Evolutionary conservation across 2,113 vertebrate genomes (phyloP), one percentile per base, ranked within the genome.

Genomic region (Bucco capensis): DNA sequence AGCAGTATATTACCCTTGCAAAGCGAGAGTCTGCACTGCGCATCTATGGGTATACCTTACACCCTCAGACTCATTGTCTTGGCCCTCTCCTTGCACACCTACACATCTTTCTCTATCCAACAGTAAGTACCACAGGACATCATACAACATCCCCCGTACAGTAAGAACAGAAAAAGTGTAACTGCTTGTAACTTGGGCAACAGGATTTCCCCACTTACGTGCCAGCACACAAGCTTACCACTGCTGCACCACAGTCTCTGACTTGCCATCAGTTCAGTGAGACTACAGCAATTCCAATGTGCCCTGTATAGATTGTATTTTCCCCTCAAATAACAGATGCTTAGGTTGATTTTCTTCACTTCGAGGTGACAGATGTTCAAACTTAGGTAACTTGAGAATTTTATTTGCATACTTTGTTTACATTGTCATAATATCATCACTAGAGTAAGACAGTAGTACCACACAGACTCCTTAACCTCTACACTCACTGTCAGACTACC

Each of bases 231-330:
- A 11, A 33, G 10, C 76, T 62, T 12, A 62, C 6, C 7, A 22
- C 7, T 2, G 9, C 60, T 38, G 57, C 57, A 51, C 18, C 56
- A n/a, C 22, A 44, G 17, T 8, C 67, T 69, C 22, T 23, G 27
- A n/a, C 3, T 30, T 66, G 21, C 8, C 51, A 23, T 18, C 40
- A 35, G 53, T 23, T 82, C 78, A 82, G 73, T 11, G 21, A 86
- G 16, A 37, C 44, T 38, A 17, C 10, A 86, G 35, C 35, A 46
- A 25, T 47, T 67, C 18, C 3, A 1, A 35, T 10, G 23, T 8
- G 3, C 24, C 38, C 35, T 1, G 0, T 12, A 21, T 1, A 1
- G 12, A 25, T 44, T 47, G 60, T 4, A 18, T 44, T 42, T 18
- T 4, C 13, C 28, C 18, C 75, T 53, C 3, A 2, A 69, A 85